Evolutionary conservation across 2,797 vertebrate species (phyloP).

Genomic region (Tympanoctomys barrerae): DNA sequence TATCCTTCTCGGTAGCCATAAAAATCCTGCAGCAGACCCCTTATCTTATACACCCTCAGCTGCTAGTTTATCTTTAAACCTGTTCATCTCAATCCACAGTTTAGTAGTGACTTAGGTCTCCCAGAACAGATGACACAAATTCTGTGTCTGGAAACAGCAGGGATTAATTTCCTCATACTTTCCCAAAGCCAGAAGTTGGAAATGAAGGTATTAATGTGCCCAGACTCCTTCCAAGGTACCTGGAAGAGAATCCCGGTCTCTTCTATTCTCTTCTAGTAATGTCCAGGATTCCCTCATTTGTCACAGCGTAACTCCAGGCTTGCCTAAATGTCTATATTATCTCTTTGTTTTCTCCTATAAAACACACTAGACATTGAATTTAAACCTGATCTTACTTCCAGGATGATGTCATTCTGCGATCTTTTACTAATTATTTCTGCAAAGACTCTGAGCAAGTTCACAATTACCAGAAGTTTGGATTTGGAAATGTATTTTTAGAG

Average conservation of each 20-base stretch:
- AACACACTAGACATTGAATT: neutral
- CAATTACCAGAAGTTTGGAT: neutral
- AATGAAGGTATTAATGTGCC: neutral
- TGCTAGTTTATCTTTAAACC: neutral
- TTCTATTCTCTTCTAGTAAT: neutral
- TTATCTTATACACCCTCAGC: neutral
- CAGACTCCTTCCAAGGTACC: rapidly evolving
- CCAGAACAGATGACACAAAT: neutral
- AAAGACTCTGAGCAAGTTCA: neutral
- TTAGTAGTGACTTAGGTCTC: neutral
- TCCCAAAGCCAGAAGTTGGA: neutral
- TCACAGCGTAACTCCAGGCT: rapidly evolving
- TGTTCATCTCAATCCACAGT: neutral
- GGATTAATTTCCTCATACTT: neutral
- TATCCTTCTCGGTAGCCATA: neutral
- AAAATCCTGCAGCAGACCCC: neutral
- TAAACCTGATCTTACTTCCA: neutral
- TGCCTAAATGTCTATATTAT: neutral
- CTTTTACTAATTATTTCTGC: neutral
- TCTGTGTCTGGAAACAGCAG: neutral
- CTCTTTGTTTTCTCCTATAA: neutral
- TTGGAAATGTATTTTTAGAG: neutral
- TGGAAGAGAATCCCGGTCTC: neutral
- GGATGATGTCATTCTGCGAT: neutral
- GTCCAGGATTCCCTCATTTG: too few species aligned